Conservation (phyloP, 2,797 vertebrate genomes). For the Serranus cabrilla region DNA sequence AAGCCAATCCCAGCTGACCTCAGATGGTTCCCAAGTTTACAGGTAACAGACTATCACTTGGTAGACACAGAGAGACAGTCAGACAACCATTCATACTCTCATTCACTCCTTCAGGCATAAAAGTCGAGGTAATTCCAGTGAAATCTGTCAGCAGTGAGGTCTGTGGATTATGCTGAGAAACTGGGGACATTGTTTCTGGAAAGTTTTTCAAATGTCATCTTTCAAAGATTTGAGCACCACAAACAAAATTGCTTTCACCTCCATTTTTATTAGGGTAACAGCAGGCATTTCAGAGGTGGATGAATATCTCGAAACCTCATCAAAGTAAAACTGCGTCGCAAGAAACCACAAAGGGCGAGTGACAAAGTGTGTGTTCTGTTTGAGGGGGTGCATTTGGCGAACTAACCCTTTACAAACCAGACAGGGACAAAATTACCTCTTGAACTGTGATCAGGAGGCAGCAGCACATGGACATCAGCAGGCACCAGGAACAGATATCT, state of each 20-base stretch:
- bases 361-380: not conserved
- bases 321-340: not conserved
- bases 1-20: too few species aligned
- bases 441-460: conserved; percentile 55
- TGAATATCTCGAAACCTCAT: conserved; percentile 20
- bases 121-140: not conserved
- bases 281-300: not conserved
- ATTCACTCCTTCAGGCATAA: too few species aligned
- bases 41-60: too few species aligned
- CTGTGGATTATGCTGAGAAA: not conserved
- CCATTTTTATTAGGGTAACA: conserved; percentile 14
- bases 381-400: not conserved
- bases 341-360: not conserved
- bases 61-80: too few species aligned
- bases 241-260: conserved; percentile 18
- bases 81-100: too few species aligned
- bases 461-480: conserved; percentile 44
- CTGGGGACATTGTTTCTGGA: not conserved
- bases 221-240: conserved; percentile 8
- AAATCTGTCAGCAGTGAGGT: not conserved
- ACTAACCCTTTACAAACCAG: conserved; percentile 19
- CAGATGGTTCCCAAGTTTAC: too few species aligned
- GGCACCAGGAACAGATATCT: conserved; percentile 60
- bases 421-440: conserved; percentile 29
- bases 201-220: conserved; percentile 14